phyloP scores from a whole-genome alignment of 2,888 invertebrate genomes.

The Tipula confusa region DNA sequence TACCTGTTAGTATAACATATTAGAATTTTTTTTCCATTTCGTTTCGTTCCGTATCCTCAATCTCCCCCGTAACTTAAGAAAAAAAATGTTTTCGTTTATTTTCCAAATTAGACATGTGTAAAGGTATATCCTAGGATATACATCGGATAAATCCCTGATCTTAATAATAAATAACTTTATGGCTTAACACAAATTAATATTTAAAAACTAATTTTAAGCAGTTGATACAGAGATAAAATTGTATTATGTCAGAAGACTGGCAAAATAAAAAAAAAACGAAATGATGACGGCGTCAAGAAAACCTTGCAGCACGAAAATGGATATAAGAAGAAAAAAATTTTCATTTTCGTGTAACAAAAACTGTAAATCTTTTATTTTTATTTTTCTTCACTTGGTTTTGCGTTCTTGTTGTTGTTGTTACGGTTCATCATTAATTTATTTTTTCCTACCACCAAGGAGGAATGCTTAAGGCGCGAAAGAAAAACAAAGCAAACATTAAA shows the following conservation, averaged over 20 bases:
- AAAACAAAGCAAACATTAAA: background rate
- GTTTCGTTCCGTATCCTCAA: background rate
- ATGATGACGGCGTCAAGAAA: background rate
- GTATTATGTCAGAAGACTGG: background rate
- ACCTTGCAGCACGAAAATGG: background rate
- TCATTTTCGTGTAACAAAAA: background rate
- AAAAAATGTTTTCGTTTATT: background rate
- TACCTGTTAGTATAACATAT: background rate
- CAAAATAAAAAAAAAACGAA: background rate
- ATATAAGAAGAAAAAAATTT: background rate
- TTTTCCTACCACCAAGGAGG: background rate
- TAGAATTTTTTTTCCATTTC: background rate
- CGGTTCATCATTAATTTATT: conserved; percentile 12
- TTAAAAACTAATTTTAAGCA: conserved; percentile 12
- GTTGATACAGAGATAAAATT: background rate
- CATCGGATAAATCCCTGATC: conserved; percentile 3
- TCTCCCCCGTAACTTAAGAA: background rate
- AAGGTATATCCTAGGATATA: background rate
- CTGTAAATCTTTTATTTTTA: background rate
- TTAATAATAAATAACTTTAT: conserved; percentile 25
- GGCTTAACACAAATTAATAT: conserved; percentile 20
- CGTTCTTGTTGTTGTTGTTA: background rate
- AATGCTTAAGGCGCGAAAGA: background rate
- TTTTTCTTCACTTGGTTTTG: background rate
- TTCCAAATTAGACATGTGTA: conserved; percentile 3